A percentile compares a stretch with the other conserved stretches of the same genome.
These are phyloP conservation scores for Catocala fraxini DNA, from an alignment of 2,888 invertebrate species.

Conservation along the genomic window DNA sequence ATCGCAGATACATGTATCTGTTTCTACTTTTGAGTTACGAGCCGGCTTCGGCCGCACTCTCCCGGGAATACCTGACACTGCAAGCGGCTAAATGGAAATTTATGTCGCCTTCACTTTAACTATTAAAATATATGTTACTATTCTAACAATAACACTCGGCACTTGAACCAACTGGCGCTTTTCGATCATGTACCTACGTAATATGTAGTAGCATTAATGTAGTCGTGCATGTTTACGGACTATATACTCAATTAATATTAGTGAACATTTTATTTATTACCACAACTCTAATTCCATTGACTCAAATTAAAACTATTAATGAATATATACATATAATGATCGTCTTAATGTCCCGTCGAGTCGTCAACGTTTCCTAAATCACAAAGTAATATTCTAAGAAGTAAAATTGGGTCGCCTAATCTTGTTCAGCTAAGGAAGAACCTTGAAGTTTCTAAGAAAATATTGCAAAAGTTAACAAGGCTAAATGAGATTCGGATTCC, in stretches of 20 bases:
- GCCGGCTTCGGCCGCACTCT: conserved; percentile 51
- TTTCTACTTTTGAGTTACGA: conserved; percentile 73
- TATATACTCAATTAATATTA: too few relatives aligned
- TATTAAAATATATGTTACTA: conserved; percentile 53
- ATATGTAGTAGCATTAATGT: too few relatives aligned
- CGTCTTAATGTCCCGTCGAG: too few relatives aligned
- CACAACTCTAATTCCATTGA: too few relatives aligned
- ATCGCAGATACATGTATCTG: conserved; percentile 61
- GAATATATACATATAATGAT: too few relatives aligned
- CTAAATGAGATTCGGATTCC: conserved; percentile 9
- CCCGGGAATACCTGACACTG: conserved; percentile 60
- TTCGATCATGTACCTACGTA: not conserved
- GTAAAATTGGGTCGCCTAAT: conserved; percentile 2
- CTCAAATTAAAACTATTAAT: too few relatives aligned
- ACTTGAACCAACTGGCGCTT: conserved; percentile 30
- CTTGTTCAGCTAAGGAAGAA: not conserved
- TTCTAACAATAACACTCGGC: conserved; percentile 38
- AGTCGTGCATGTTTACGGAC: too few relatives aligned
- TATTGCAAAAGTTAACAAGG: conserved; percentile 13
- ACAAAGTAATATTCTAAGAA: not conserved
- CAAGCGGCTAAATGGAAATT: conserved; percentile 74
- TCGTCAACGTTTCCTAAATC: too few relatives aligned
- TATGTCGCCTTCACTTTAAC: conserved; percentile 64
- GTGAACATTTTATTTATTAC: too few relatives aligned
- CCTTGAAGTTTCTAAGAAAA: conserved; percentile 10